These are phyloP conservation scores for Hydrolagus colliei DNA, from an alignment of 2,797 vertebrate species.

Conservation along the genomic window DNA sequence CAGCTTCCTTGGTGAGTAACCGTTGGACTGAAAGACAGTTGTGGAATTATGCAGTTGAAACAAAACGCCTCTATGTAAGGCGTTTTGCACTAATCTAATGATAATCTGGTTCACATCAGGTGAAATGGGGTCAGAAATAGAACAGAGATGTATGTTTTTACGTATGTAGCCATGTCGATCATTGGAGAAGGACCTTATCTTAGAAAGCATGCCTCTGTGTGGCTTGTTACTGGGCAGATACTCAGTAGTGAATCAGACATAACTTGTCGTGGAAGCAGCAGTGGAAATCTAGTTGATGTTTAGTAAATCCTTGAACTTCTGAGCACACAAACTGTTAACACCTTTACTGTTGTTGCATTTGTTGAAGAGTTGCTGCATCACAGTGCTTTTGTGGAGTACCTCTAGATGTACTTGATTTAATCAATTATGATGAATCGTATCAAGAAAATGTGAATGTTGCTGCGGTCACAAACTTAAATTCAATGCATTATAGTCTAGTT, in stretches of 20 bases:
- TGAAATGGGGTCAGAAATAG: not conserved
- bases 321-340: not conserved
- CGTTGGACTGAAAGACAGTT: not conserved
- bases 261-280: no score
- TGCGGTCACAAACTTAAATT: not conserved
- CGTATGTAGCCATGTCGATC: not conserved
- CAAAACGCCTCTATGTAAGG: not conserved
- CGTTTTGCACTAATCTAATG: not conserved
- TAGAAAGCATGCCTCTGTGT: not conserved
- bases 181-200: not conserved
- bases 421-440: no score
- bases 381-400: not conserved
- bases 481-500: not conserved
- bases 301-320: not conserved
- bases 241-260: not conserved
- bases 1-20: constrained; percentile 81
- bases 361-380: not conserved
- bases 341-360: not conserved
- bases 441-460: not conserved
- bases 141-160: not conserved
- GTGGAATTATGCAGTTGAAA: not conserved
- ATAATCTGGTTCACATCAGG: not conserved
- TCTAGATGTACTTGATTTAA: not conserved
- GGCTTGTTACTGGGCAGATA: not conserved
- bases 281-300: not conserved